Percentiles rank a stretch among this genome's conserved stretches.
These are phyloP conservation scores for Nomada ferruginata DNA, from an alignment of 2,888 invertebrate genomes.

Conservation along the genomic window DNA sequence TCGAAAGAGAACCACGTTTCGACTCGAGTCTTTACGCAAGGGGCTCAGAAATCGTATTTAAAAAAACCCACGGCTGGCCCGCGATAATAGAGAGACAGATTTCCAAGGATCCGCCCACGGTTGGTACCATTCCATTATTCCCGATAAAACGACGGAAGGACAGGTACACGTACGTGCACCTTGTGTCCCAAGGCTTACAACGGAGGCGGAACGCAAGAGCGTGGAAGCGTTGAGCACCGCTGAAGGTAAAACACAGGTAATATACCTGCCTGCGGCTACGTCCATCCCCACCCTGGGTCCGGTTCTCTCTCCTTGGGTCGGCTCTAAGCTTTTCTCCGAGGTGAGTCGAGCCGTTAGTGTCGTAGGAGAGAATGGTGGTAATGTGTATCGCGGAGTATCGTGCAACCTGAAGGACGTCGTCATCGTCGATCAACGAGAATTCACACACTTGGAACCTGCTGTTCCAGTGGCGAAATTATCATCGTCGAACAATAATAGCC, in stretches of 20 bases:
- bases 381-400: conserved; percentile 67
- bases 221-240: conserved; percentile 68
- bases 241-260: conserved; percentile 75
- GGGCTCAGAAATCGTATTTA: too few relatives aligned
- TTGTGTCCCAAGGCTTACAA: not conserved
- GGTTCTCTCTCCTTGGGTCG: conserved; percentile 70
- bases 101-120: not conserved
- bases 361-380: conserved; percentile 71
- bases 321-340: conserved; percentile 70
- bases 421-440: conserved; percentile 29
- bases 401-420: conserved; percentile 67
- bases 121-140: not conserved
- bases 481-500: too few relatives aligned
- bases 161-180: not conserved
- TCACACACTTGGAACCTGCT: conserved; percentile 1
- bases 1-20: not conserved
- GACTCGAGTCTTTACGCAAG: not conserved
- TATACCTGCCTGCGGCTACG: conserved; percentile 75
- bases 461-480: not conserved
- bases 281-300: conserved; percentile 69
- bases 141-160: too few relatives aligned
- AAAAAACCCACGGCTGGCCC: too few relatives aligned
- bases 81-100: not conserved
- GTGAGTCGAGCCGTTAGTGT: conserved; percentile 72
- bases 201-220: not conserved